Percentiles rank a stretch among this genome's conserved stretches.
These are phyloP conservation scores for Platichthys stellatus DNA, from an alignment of 2,113 vertebrate genomes.

Conservation along the genomic window DNA sequence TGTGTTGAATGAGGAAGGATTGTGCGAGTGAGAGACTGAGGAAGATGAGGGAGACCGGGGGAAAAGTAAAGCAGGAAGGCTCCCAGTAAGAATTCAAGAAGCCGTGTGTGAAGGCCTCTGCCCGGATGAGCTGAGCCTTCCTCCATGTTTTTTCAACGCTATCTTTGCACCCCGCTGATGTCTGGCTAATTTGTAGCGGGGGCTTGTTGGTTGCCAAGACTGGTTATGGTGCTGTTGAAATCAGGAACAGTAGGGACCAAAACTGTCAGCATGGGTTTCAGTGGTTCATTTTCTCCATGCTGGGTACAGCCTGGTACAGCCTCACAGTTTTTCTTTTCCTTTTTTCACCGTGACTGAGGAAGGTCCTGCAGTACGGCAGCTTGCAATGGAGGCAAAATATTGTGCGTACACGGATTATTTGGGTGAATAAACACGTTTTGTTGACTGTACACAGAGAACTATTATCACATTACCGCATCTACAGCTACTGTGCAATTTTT, in stretches of 20 bases:
- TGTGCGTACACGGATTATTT: constrained; percentile 20
- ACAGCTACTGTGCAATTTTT: constrained; percentile 17
- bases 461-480: constrained; percentile 37
- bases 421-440: background rate
- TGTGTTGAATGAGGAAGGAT: constrained; percentile 48
- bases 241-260: constrained; percentile 77
- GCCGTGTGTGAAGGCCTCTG: constrained; percentile 38
- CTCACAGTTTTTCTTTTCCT: constrained; percentile 27
- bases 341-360: constrained; percentile 45
- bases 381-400: constrained; percentile 26
- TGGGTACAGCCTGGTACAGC: constrained; percentile 75
- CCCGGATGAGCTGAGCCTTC: constrained; percentile 40
- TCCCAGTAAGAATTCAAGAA: constrained; percentile 42
- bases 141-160: constrained; percentile 57
- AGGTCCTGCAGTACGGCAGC: constrained; percentile 39
- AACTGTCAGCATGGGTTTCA: constrained; percentile 77
- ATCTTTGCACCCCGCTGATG: constrained; percentile 63
- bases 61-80: constrained; percentile 17
- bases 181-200: constrained; percentile 73
- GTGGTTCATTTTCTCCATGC: constrained; percentile 80
- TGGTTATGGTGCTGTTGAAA: constrained; percentile 71
- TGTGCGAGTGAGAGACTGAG: constrained; percentile 48
- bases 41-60: constrained; percentile 35
- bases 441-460: background rate
- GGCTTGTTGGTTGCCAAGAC: constrained; percentile 74